These are phyloP conservation scores for Heloderma charlesbogerti DNA, from an alignment of 2,113 vertebrate species.

Conservation along the genomic window DNA sequence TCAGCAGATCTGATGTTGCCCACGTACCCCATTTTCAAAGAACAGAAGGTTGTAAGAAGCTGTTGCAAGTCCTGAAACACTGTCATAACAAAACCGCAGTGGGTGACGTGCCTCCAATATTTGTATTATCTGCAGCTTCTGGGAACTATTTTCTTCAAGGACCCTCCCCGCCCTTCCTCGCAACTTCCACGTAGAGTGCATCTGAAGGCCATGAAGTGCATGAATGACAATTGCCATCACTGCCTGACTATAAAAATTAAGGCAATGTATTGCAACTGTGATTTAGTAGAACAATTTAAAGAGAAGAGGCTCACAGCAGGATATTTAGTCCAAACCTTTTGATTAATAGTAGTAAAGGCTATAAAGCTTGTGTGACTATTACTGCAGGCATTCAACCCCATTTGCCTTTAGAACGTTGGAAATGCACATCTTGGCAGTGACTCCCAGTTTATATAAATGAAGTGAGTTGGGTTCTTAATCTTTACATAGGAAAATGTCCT, in stretches of 20 bases:
- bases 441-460: constrained; percentile 10
- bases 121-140: background rate
- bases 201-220: background rate
- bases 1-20: background rate
- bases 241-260: background rate
- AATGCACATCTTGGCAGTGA: background rate
- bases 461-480: constrained; percentile 26
- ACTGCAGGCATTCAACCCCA: background rate
- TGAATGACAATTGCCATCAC: constrained; percentile 6
- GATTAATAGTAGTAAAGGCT: constrained; percentile 4
- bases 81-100: background rate
- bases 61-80: background rate
- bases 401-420: constrained; percentile 40
- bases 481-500: background rate
- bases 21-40: background rate
- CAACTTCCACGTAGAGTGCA: background rate
- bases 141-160: background rate
- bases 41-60: background rate
- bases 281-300: background rate
- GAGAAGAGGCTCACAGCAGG: background rate
- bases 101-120: background rate
- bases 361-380: constrained; percentile 24
- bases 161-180: background rate
- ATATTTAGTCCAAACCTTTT: constrained; percentile 16
- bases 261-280: background rate